These are phyloP conservation scores for Balearica regulorum DNA, from an alignment of 2,797 vertebrate species.

Conservation along the genomic window DNA sequence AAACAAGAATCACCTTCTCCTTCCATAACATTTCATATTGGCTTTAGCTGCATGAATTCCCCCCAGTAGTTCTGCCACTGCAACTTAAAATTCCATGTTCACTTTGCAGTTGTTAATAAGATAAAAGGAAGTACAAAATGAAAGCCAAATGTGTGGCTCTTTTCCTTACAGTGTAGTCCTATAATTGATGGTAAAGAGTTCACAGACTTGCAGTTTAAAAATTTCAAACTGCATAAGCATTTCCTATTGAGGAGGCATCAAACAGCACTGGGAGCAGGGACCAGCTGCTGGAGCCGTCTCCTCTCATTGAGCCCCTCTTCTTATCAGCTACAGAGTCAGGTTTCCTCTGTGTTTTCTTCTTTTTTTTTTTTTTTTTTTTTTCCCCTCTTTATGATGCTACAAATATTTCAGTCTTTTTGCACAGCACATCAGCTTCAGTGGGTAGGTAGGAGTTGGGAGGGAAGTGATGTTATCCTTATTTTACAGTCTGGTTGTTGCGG, in stretches of 20 bases:
- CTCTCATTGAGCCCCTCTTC: not conserved
- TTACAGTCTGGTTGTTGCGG: not conserved
- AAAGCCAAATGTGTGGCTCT: not conserved
- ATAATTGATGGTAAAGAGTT: not conserved
- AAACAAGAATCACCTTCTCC: not conserved
- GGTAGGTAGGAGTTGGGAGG: not conserved
- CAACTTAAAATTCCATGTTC: not conserved
- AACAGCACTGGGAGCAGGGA: not conserved
- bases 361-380: not conserved
- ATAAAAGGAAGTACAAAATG: not conserved
- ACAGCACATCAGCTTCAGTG: not conserved
- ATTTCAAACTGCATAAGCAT: not conserved
- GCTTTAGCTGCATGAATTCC: not conserved
- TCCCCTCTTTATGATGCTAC: not conserved
- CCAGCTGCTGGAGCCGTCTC: not conserved
- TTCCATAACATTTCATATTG: not conserved
- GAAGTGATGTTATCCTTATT: not conserved
- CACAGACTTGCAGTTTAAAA: not conserved
- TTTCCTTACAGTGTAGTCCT: not conserved
- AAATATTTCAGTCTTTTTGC: not conserved
- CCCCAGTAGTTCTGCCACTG: not conserved
- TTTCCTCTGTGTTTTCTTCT: not conserved
- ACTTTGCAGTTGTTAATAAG: not conserved
- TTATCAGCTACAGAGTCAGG: not conserved
- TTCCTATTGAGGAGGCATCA: not conserved